phyloP scores from a whole-genome alignment of 2,888 invertebrate species.

The Pemphredon lugubris region DNA sequence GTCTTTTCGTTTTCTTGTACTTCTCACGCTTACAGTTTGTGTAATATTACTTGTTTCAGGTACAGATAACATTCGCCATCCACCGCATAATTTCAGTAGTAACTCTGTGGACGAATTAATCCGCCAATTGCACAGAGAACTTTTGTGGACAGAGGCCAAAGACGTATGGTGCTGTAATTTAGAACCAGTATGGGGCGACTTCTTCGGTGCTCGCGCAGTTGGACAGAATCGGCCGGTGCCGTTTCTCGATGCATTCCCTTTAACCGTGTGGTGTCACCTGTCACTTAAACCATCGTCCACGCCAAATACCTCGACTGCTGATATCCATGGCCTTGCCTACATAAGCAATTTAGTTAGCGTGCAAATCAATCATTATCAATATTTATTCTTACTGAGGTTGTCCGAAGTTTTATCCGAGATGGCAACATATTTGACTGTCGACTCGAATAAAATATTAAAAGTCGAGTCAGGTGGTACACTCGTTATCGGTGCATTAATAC shows the following conservation, averaged over 20 bases:
- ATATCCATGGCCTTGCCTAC: conserved; percentile 91
- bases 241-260: conserved; percentile 92
- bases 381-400: conserved; percentile 92
- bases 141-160: conserved; percentile 92
- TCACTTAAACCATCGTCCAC: conserved; percentile 72
- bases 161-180: conserved; percentile 93
- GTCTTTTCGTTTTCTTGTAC: no score
- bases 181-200: conserved; percentile 97
- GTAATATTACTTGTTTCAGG: conserved; percentile 77
- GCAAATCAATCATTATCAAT: conserved; percentile 97
- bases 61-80: conserved; percentile 72
- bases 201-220: conserved; percentile 90
- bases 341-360: conserved; percentile 92
- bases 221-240: conserved; percentile 89
- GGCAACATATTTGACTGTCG: conserved; percentile 89
- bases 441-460: conserved; percentile 87
- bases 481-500: conserved; percentile 89
- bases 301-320: conserved; percentile 81
- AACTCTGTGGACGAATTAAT: conserved; percentile 83
- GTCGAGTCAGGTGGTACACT: conserved; percentile 83
- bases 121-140: conserved; percentile 80
- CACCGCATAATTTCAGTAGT: conserved; percentile 74
- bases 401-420: conserved; percentile 91
- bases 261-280: conserved; percentile 91
- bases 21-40: no score